Evolutionary conservation across 2,888 invertebrate genomes (phyloP).

Genomic region (Cordilura impudica): DNA sequence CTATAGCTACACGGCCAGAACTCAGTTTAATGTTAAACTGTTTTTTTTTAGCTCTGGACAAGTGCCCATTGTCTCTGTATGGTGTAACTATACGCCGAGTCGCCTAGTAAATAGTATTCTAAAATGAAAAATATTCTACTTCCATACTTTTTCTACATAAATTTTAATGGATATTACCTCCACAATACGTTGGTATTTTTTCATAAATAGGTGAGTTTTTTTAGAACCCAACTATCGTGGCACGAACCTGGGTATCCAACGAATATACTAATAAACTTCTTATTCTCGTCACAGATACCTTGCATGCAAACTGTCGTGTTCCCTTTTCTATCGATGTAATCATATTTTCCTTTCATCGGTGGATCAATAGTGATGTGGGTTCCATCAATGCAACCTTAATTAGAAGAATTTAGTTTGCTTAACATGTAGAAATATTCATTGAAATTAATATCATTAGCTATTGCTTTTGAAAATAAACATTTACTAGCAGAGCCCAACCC

Average conservation of each 20-base stretch:
- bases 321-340: conserved; percentile 43
- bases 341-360: conserved; percentile 24
- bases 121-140: not conserved
- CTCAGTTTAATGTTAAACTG: conserved; percentile 51
- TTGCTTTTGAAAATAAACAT: conserved; percentile 30
- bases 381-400: conserved; percentile 30
- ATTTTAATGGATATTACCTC: too few species aligned
- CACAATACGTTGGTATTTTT: conserved; percentile 7
- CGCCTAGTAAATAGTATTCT: conserved; percentile 45
- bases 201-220: conserved; percentile 24
- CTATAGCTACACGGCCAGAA: conserved; percentile 37
- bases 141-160: conserved; percentile 4
- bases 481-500: too few species aligned
- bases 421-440: not conserved
- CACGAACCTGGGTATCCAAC: conserved; percentile 49
- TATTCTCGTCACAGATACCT: conserved; percentile 46
- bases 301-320: conserved; percentile 36
- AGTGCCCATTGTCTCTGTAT: conserved; percentile 18
- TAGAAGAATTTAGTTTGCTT: not conserved
- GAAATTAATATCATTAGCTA: conserved; percentile 22
- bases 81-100: conserved; percentile 50
- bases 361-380: conserved; percentile 31
- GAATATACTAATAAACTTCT: conserved; percentile 43
- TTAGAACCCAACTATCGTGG: conserved; percentile 44
- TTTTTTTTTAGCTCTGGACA: conserved; percentile 19